Percentiles rank a stretch among this genome's conserved stretches.
phyloP scores from a whole-genome alignment of 30 jellyfish, hydroid and myxozoan genomes.

The Chironex yamaguchii region DNA sequence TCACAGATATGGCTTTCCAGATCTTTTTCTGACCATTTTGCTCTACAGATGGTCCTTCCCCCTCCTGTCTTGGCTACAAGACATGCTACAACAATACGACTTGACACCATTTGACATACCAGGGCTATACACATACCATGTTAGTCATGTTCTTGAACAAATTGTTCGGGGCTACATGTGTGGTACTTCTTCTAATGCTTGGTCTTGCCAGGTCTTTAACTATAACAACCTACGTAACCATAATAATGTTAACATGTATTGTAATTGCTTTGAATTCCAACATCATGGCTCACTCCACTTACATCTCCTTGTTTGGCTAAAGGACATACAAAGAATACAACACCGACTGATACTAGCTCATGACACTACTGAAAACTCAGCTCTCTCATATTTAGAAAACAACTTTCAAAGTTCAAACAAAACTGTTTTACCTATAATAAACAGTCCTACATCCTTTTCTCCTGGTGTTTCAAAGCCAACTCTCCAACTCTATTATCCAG shows the following conservation, averaged over 20 bases:
- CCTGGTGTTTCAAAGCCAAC: not conserved
- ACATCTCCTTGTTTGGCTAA: conserved; percentile 58
- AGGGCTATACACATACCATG: not conserved
- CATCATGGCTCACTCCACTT: conserved; percentile 36
- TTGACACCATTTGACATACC: not conserved
- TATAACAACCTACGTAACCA: not conserved
- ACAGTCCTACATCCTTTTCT: not conserved
- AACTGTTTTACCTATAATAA: not conserved
- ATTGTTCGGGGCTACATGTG: conserved; percentile 41
- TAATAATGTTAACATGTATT: conserved; percentile 2
- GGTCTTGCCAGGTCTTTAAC: conserved; percentile 22
- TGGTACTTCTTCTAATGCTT: conserved; percentile 14
- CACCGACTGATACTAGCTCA: conserved; percentile 1
- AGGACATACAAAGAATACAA: not conserved
- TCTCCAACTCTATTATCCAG: not conserved
- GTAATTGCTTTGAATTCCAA: conserved; percentile 61
- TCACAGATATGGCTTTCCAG: conserved; percentile 21
- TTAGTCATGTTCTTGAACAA: conserved; percentile 42
- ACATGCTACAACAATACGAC: not conserved
- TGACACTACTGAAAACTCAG: not conserved
- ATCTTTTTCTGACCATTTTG: conserved; percentile 22
- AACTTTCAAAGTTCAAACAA: conserved; percentile 7
- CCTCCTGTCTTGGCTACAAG: conserved; percentile 11
- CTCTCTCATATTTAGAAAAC: not conserved
- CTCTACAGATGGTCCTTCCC: conserved; percentile 36